A percentile compares a stretch with the other conserved stretches of the same genome.
These are phyloP conservation scores for Brachylomia viminalis DNA, from an alignment of 2,888 invertebrate species.

Conservation along the genomic window DNA sequence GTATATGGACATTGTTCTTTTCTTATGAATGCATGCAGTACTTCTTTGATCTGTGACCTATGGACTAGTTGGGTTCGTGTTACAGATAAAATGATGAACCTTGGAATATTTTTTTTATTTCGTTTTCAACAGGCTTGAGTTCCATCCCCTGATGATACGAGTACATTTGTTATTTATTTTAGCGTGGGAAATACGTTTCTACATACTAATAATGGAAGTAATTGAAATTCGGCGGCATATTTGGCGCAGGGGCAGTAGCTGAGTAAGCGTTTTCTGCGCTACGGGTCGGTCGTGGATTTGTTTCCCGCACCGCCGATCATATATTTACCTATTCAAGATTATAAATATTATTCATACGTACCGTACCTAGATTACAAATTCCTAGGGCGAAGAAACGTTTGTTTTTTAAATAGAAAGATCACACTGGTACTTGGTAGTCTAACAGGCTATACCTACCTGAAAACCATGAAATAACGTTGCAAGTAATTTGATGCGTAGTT, in stretches of 20 bases:
- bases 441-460: neutral
- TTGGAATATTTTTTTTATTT: slow-evolving; percentile 13
- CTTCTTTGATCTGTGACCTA: slow-evolving; percentile 55
- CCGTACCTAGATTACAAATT: neutral
- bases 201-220: neutral
- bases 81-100: slow-evolving; percentile 30
- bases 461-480: neutral
- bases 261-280: neutral
- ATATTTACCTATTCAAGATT: neutral
- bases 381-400: neutral
- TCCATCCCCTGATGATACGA: neutral
- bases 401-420: neutral
- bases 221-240: neutral
- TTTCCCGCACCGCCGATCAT: neutral
- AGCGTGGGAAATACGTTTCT: neutral
- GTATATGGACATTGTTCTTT: slow-evolving; percentile 59
- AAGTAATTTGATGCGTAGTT: neutral
- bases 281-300: neutral
- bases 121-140: neutral
- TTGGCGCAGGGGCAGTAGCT: neutral
- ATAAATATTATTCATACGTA: too few relatives aligned
- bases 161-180: neutral
- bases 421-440: neutral
- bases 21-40: slow-evolving; percentile 17
- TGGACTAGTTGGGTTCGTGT: slow-evolving; percentile 6